Evolutionary conservation across 2,797 vertebrate genomes (phyloP), one percentile per base, ranked within the genome.

Genomic region (Platyrinchus mystaceus): DNA sequence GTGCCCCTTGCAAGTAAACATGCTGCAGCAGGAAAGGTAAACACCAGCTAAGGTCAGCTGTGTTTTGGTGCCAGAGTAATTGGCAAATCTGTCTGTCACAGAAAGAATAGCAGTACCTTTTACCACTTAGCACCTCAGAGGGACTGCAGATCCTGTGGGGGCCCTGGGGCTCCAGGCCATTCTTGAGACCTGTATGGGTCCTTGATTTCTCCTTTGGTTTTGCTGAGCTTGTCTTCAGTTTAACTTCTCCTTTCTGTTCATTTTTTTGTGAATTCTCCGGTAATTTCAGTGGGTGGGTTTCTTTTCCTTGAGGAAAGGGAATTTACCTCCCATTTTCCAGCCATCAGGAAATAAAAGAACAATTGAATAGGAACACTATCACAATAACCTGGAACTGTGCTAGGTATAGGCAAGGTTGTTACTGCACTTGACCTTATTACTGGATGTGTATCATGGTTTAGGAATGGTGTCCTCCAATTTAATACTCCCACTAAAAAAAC

Each of bases 1-100:
- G 46, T 6, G 17, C 17, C n/a, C 8, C 34, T 53, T 2, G 1
- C 0, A 6, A 68, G 23, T 30, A 50, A 46, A 43, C 0, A 0
- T 10, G 12, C 43, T 53, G n/a, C 47, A 26, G 32, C 47, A 41
- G 44, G 32, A 60, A 28, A 59, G 10, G 24, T 14, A 7, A 67
- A 24, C 32, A 6, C 8, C 50, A 62, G 27, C 1, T 2, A n/a
- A 46, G 22, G n/a, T 21, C 9, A 7, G 7, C 39, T 43, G 26
- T 32, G n/a, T 23, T 87, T 39, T 55, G 59, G 50, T 87, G 39
- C 20, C 71, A 43, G 43, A 50, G 34, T 4, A 17, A 19, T 5
- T 26, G 34, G 20, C 17, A 55, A 30, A 79, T 67, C 58, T 46
- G 14, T 22, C 19, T 64, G 43, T 24, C 20, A 16, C 12, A n/a